Evolutionary conservation across 2,797 vertebrate species (phyloP).

Genomic region (Dipus sagitta): DNA sequence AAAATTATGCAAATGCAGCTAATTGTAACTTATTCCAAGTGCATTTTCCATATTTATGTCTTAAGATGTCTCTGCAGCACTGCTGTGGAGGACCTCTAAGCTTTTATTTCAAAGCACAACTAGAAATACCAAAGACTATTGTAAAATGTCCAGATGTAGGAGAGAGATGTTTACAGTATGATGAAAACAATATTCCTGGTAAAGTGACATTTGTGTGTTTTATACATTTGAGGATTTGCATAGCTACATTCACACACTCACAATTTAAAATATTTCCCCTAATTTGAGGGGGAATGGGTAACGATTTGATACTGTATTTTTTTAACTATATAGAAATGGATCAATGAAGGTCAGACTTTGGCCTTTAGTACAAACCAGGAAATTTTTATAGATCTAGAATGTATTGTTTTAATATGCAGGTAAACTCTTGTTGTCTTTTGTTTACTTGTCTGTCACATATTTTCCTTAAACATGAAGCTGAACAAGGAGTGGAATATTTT

Average conservation of each 20-base stretch:
- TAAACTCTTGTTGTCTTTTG: constrained; percentile 63
- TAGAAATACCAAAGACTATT: constrained; percentile 88
- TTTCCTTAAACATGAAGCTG: constrained; percentile 70
- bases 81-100: constrained; percentile 72
- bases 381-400: constrained; percentile 79
- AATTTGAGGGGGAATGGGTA: constrained; percentile 32
- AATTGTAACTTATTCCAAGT: constrained; percentile 84
- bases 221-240: constrained; percentile 54
- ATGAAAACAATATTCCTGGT: constrained; percentile 79
- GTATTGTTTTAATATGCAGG: constrained; percentile 80
- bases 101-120: constrained; percentile 79
- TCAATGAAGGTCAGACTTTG: constrained; percentile 75
- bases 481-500: constrained; percentile 76
- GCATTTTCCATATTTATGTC: constrained; percentile 82
- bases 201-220: constrained; percentile 74
- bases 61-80: constrained; percentile 75
- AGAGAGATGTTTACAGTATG: constrained; percentile 86
- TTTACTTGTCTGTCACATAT: constrained; percentile 68
- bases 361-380: constrained; percentile 76
- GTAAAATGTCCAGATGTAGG: constrained; percentile 70
- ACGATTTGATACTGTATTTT: constrained; percentile 80
- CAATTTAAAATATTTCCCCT: constrained; percentile 74
- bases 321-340: constrained; percentile 78
- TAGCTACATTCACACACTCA: constrained; percentile 70
- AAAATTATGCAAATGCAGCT: constrained; percentile 82